These are phyloP conservation scores for Willowsia nigromaculata DNA, from an alignment of 2,888 invertebrate genomes.

Conservation along the genomic window DNA sequence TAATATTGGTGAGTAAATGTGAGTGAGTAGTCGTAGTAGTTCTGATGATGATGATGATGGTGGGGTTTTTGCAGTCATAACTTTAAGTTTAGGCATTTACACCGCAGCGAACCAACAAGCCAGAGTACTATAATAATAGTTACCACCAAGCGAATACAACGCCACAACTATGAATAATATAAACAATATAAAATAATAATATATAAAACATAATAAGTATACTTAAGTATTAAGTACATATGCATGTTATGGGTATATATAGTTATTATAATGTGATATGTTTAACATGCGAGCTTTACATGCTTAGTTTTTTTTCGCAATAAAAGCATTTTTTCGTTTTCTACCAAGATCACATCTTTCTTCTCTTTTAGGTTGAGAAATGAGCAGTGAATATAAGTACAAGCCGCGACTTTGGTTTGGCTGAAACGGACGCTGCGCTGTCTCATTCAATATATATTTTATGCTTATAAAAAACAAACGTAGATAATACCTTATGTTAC, in stretches of 20 bases:
- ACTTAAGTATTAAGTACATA: too few species aligned
- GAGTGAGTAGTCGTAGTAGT: too few species aligned
- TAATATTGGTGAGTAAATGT: conserved; percentile 22
- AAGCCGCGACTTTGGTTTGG: neutral
- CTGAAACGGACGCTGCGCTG: conserved; percentile 10
- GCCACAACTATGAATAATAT: too few species aligned
- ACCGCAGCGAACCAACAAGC: conserved; percentile 8
- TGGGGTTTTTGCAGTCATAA: neutral
- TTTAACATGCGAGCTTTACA: too few species aligned
- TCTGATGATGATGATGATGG: neutral
- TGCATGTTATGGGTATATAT: too few species aligned
- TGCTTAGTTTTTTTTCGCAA: neutral
- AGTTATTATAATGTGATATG: too few species aligned
- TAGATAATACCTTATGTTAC: conserved; percentile 36
- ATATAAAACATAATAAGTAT: neutral
- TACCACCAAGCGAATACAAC: neutral
- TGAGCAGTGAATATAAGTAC: neutral
- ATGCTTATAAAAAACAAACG: neutral
- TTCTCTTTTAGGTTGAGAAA: conserved; percentile 22
- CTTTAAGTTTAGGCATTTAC: neutral
- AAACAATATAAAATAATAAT: neutral
- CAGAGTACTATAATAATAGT: neutral
- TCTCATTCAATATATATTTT: conserved; percentile 26
- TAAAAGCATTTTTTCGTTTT: conserved; percentile 8
- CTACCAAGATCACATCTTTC: neutral